phyloP scores from a whole-genome alignment of 2,888 invertebrate genomes.

The Tinea semifulvella region DNA sequence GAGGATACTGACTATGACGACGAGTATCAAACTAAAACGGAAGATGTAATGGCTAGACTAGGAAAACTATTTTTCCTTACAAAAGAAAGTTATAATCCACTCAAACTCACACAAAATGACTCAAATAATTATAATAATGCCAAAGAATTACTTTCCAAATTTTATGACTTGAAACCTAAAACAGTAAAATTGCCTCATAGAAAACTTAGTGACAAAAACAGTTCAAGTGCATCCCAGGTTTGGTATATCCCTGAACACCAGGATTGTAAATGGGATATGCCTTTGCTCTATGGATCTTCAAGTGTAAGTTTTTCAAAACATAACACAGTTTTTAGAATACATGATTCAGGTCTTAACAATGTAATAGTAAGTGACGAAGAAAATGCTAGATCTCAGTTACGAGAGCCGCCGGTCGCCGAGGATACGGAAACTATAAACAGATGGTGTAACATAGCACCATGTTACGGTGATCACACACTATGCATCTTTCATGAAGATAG shows the following conservation, averaged over 20 bases:
- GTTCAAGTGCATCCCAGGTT: no score
- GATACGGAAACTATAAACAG: constrained; percentile 31
- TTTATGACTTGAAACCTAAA: neutral
- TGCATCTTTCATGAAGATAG: constrained; percentile 36
- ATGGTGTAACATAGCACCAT: constrained; percentile 48
- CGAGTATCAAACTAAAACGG: no score
- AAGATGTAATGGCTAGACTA: no score
- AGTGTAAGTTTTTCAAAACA: constrained; percentile 20
- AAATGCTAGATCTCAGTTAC: neutral
- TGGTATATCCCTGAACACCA: constrained; percentile 49
- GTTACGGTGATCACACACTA: constrained; percentile 54
- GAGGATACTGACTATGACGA: no score
- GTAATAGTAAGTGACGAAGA: constrained; percentile 22
- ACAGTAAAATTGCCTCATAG: neutral
- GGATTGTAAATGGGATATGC: constrained; percentile 46
- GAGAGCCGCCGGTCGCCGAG: neutral
- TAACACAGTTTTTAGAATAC: constrained; percentile 35
- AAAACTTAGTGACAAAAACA: no score
- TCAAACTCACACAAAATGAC: no score
- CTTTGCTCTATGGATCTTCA: constrained; percentile 40
- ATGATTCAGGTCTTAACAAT: constrained; percentile 30
- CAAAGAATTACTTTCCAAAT: neutral
- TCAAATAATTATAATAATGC: no score
- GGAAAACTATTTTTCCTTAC: no score
- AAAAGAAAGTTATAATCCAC: no score